phyloP scores from a whole-genome alignment of 2,888 invertebrate genomes.

The Magallana nippona region DNA sequence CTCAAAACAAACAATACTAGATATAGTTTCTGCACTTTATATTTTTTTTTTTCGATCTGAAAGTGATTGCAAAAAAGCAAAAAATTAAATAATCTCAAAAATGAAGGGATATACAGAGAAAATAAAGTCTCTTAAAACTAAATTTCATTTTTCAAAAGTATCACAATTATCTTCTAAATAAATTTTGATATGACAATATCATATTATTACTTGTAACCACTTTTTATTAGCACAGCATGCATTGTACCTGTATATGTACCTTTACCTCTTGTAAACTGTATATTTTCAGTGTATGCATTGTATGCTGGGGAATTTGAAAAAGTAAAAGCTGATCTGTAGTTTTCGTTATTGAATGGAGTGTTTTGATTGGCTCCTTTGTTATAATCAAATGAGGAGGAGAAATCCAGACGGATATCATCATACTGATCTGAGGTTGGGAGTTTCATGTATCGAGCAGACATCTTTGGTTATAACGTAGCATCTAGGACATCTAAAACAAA shows the following conservation, averaged over 20 bases:
- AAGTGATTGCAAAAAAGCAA: no score
- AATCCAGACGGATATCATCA: slow-evolving; percentile 61
- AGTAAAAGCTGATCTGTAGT: slow-evolving; percentile 67
- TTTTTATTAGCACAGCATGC: no score
- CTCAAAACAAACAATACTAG: no score
- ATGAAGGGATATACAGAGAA: no score
- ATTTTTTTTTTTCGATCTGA: no score
- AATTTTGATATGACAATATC: neutral
- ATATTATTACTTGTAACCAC: neutral
- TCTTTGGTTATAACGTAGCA: neutral
- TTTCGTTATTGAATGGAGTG: slow-evolving; percentile 18
- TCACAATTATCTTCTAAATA: no score
- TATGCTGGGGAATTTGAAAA: slow-evolving; percentile 50
- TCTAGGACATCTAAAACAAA: neutral
- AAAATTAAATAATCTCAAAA: no score
- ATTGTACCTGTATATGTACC: slow-evolving; percentile 6
- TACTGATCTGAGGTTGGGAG: slow-evolving; percentile 61
- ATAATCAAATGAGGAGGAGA: slow-evolving; percentile 61
- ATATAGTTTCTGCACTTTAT: no score
- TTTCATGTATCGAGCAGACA: slow-evolving; percentile 62
- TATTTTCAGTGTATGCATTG: slow-evolving; percentile 34
- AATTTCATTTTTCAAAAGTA: no score
- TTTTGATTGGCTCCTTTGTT: slow-evolving; percentile 35
- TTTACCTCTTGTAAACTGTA: slow-evolving; percentile 45
- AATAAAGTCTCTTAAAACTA: no score